Evolutionary conservation across 2,113 vertebrate species (phyloP), one percentile per base, ranked within the genome.

Genomic region (Trogon surrucura): DNA sequence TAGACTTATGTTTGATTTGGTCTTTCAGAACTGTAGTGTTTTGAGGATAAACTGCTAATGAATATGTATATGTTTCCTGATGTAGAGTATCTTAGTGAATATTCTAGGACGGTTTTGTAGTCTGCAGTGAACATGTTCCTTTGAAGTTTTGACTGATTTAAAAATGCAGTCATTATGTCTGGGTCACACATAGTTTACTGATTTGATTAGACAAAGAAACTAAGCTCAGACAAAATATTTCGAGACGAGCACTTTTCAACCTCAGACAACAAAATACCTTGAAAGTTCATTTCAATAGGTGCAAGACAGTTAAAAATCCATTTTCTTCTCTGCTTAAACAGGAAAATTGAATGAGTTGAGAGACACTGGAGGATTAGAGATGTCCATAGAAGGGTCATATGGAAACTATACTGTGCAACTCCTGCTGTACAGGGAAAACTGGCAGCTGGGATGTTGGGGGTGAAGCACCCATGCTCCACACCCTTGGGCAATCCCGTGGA

Each of bases 81-180:
- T 81, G 83, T 38, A 72, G 51, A 89, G 48, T 11, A 3, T 25
- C 47, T 66, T 77, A 70, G 81, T 67, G 81, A 82, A 74, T 82
- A 91, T 95, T 93, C 87, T 65, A 75, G 95, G 82, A 48, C 7
- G 0, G 62, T 61, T 95, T 83, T 66, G 69, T 88, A 53, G 51
- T 78, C 53, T 92, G 53, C 73, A 72, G 38, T 72, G 88, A 93
- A 88, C 26, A 27, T 32, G 4, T 23, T 88, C 61, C 93, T 95
- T 93, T 94, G 97, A 96, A 92, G 97, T 89, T 87, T 80, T 75
- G 34, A 60, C 75, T 64, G 78, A 89, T 85, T 64, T 91, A 65
- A 81, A 93, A 95, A 84, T 17, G 26, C 67, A 60, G 44, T 79
- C 10, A 15, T 95, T 96, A 96, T 82, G 84, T 86, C 58, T 27